Evolutionary conservation across 2,113 vertebrate species (phyloP).

Genomic region (Theropithecus gelada): DNA sequence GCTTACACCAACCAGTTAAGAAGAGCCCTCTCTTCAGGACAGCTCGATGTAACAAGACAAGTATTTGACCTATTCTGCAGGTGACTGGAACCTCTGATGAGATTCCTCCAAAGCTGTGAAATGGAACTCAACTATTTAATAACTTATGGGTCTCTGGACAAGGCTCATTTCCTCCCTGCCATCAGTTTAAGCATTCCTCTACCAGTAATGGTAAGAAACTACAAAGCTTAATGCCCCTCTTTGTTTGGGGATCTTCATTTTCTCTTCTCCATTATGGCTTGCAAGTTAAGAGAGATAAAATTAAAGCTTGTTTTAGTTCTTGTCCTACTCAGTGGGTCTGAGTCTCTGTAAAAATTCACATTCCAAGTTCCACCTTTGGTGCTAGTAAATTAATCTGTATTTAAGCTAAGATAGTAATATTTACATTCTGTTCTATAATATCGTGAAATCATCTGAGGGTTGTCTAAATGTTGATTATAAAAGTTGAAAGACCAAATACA

Average conservation of each 20-base stretch:
- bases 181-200: not conserved
- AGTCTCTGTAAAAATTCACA: not conserved
- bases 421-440: not conserved
- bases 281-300: not conserved
- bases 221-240: not conserved
- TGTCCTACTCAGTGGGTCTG: not conserved
- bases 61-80: not conserved
- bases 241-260: not conserved
- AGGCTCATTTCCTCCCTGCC: not conserved
- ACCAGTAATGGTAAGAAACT: not conserved
- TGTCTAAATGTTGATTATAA: not conserved
- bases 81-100: not conserved
- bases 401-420: not conserved
- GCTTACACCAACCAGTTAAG: not conserved
- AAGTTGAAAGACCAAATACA: not conserved
- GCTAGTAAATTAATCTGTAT: conserved; percentile 8
- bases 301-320: not conserved
- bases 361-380: not conserved
- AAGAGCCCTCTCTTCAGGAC: not conserved
- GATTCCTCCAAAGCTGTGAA: not conserved
- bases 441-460: not conserved
- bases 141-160: not conserved
- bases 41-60: not conserved
- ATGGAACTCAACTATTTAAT: not conserved
- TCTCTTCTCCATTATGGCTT: not conserved